Evolutionary conservation across 2,888 invertebrate genomes (phyloP).

Genomic region (Ptychoptera contaminata): DNA sequence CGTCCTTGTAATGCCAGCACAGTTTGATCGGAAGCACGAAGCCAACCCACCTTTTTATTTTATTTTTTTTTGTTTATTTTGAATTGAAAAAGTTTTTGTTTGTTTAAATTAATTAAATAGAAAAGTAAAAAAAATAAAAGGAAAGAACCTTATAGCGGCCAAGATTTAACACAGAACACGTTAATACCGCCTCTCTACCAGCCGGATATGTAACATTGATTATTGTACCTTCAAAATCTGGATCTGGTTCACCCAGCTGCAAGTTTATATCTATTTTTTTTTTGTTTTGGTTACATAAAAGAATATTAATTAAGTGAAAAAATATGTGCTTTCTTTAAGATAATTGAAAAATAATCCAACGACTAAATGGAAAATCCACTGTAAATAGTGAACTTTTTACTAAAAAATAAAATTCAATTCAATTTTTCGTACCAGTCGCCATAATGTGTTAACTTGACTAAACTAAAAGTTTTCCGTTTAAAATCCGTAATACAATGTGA

Average conservation of each 20-base stretch:
- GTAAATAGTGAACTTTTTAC: too few species aligned
- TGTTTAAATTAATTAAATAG: not conserved
- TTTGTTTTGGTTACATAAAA: too few species aligned
- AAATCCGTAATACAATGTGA: too few species aligned
- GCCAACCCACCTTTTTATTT: constrained; percentile 68
- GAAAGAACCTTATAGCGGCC: constrained; percentile 28
- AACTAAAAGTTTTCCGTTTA: too few species aligned
- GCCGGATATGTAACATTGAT: constrained; percentile 32
- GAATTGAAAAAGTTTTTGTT: not conserved
- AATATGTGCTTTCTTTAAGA: too few species aligned
- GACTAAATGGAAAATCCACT: too few species aligned
- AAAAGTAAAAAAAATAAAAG: constrained; percentile 1
- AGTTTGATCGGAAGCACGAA: constrained; percentile 81
- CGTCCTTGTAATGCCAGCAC: constrained; percentile 70
- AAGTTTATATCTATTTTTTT: constrained; percentile 16
- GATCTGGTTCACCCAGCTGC: constrained; percentile 24
- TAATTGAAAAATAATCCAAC: too few species aligned
- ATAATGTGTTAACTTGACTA: too few species aligned
- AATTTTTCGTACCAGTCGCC: too few species aligned
- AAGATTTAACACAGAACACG: constrained; percentile 29
- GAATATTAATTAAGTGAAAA: too few species aligned
- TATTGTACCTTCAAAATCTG: constrained; percentile 30
- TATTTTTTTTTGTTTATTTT: too few species aligned
- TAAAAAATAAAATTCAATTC: too few species aligned
- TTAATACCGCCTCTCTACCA: constrained; percentile 29